Evolutionary conservation across 2,113 vertebrate genomes (phyloP).

Genomic region (Aramus guarauna): DNA sequence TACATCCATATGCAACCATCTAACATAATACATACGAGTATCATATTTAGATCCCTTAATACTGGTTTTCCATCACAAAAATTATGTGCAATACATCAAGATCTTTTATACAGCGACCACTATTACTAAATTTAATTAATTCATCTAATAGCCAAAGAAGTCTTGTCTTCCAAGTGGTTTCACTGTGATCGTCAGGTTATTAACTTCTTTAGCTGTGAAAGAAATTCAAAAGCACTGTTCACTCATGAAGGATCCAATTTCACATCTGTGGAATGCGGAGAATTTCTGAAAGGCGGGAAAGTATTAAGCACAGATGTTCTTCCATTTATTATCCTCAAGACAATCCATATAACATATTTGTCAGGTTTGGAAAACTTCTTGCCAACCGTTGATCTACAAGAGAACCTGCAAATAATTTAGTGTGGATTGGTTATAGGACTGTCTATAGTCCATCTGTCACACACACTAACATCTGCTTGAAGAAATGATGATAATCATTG

Average conservation of each 20-base stretch:
- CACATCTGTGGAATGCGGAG: background rate
- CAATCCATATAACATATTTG: background rate
- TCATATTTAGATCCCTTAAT: background rate
- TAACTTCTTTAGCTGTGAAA: background rate
- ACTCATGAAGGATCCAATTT: background rate
- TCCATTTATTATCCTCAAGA: constrained; percentile 24
- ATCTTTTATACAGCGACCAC: background rate
- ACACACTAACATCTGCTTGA: background rate
- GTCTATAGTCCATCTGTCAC: background rate
- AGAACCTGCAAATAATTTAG: background rate
- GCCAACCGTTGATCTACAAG: background rate
- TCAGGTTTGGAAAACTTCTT: background rate
- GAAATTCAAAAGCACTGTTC: constrained; percentile 8
- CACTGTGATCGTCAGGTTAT: background rate
- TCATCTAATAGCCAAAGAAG: background rate
- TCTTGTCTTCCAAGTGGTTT: background rate
- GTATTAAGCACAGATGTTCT: constrained; percentile 40
- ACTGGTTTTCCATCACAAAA: background rate
- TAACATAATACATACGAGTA: background rate
- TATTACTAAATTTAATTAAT: background rate
- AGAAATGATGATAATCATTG: background rate
- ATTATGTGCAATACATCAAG: background rate
- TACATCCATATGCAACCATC: background rate
- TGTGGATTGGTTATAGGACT: background rate
- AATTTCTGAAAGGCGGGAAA: constrained; percentile 1